phyloP scores from a whole-genome alignment of 2,113 vertebrate species.

The Boulengeromyrus knoepffleri region DNA sequence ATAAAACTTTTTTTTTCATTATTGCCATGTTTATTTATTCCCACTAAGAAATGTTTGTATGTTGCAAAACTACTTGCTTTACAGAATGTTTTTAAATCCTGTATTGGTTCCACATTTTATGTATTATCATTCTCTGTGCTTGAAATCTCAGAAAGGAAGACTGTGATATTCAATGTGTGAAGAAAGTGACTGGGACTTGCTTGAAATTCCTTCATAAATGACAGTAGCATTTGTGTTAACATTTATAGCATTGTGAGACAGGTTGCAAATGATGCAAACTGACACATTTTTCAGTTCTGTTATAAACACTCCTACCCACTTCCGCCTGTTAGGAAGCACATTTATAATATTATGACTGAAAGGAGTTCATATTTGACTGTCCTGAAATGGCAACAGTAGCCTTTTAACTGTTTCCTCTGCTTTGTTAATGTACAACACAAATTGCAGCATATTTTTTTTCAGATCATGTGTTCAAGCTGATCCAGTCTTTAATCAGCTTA shows the following conservation, averaged over 20 bases:
- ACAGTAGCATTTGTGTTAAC: background rate
- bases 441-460: slow-evolving; percentile 15
- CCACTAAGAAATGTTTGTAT: background rate
- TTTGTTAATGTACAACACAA: background rate
- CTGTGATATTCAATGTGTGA: background rate
- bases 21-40: background rate
- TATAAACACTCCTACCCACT: background rate
- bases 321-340: background rate
- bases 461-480: slow-evolving; percentile 37
- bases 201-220: slow-evolving; percentile 3
- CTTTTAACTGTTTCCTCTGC: background rate
- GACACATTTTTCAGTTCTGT: slow-evolving; percentile 5
- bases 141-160: background rate
- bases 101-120: background rate
- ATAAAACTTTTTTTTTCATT: background rate
- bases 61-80: background rate
- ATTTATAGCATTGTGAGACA: background rate
- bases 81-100: background rate
- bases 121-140: background rate
- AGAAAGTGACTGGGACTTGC: background rate
- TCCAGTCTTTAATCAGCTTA: slow-evolving; percentile 39
- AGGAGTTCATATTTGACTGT: background rate
- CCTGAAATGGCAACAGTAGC: background rate
- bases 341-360: slow-evolving; percentile 1
- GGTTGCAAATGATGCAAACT: background rate